Evolutionary conservation across 2,888 invertebrate species (phyloP), one percentile per base, ranked within the genome.

Genomic region (Plutella xylostella): DNA sequence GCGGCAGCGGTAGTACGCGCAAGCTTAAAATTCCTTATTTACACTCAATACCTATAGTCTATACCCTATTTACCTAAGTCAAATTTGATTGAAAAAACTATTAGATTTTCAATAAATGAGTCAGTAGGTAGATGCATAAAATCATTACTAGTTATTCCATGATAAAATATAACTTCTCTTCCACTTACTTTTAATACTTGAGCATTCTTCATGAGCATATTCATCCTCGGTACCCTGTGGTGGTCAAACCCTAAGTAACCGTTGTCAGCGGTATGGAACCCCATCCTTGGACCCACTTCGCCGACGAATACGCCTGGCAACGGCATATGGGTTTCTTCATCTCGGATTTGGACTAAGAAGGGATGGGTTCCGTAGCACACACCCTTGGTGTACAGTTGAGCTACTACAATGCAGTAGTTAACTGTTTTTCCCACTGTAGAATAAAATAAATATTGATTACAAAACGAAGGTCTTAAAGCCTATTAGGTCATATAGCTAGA

Each of bases 181-280:
- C 5, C 14, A 28, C 4, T 30, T 42, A 72, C 74, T 64, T 74
- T 69, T 44, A 67, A 53, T 55, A 96, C 94, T 82, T 94, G 87
- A 38, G 93, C 90, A 75, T 96, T 92, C 71, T 93, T 94, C 97
- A 97, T 97, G 45, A 97, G 76, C 93, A 97, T 91, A 55, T 93
- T 83, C 11, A 88, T 87, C 35, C 95, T 85, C 0, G 97, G 96
- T 63, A 97, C 91, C 51, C 95, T 87, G 25, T 92, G 90, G 55
- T 94, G 86, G 41, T 93, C 87, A 47, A 98, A 91, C 0, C 92
- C 92, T 39, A 97, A 80, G 68, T 92, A 97, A 0, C 97, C 97
- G 72, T 97, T 97, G 63, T 98, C 96, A 18, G 91, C 90, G 0
- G 89, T 88, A 56, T 93, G 92, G 88, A 94, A 94, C 9, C 96